Evolutionary conservation across 1,140 invertebrate species (phyloP), one percentile per base, ranked within the genome.

Genomic region (Aphis craccivora): DNA sequence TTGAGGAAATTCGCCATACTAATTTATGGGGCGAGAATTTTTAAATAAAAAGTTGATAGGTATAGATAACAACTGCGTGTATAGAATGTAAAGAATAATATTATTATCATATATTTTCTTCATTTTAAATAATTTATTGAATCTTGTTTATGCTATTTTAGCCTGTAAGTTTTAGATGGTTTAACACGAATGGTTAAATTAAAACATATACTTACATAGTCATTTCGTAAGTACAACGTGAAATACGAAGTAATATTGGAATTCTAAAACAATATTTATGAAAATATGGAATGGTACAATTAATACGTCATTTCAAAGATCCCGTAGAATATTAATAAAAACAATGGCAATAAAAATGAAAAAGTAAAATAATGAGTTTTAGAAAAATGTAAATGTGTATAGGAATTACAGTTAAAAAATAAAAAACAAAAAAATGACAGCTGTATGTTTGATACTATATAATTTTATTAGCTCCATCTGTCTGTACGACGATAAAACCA

Each of bases 381-480:
- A 43, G 60, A 35, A 83, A 87, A 45, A n/a, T 23, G 40, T 48
- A 30, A 84, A 48, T 48, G 43, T 87, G 11, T 30, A n/a, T 35
- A 35, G 18, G 51, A 20, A 30, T 35, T 35, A n/a, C n/a, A 37
- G 23, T 3, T 14, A 1, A n/a, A 18, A 35, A 89, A 89, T 53
- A 89, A 37, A 51, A 53, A 23, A 89, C 20, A 51, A 90, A 60
- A 25, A 55, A 18, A 88, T 88, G 53, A 90, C 51, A 55, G 88
- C 88, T 60, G 88, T 90, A 90, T 35, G 35, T 60, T 37, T 40
- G 88, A 90, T 90, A 90, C 35, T 40, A 90, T 60, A 43, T 60
- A 90, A 60, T 90, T 60, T 37, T 90, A 60, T 60, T 90, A 55
- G n/a, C 43, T 40, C 35, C 51, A 60, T 55, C 88, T 55, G 88